Conservation (phyloP, 2,888 invertebrate species). For the Nymphalis polychloros region DNA sequence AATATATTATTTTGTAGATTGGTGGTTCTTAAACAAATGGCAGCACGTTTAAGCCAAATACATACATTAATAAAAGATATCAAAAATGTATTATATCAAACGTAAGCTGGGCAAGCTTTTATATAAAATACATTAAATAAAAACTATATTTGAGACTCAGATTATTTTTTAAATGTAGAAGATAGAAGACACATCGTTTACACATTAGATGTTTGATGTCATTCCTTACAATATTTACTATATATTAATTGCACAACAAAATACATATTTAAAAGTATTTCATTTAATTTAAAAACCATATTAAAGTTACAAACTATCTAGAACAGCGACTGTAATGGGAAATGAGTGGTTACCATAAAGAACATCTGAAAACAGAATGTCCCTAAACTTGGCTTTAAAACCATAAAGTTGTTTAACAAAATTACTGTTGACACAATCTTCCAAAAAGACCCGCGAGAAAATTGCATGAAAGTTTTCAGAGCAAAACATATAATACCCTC, state of each 20-base stretch:
- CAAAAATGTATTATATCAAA: too few relatives aligned
- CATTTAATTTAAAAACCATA: not conserved
- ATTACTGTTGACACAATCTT: conserved; percentile 37
- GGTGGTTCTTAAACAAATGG: too few relatives aligned
- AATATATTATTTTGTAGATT: too few relatives aligned
- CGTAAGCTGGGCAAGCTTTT: too few relatives aligned
- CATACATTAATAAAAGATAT: too few relatives aligned
- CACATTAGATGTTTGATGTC: too few relatives aligned
- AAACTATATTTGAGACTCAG: too few relatives aligned
- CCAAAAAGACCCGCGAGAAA: conserved; percentile 37
- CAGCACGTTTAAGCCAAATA: too few relatives aligned
- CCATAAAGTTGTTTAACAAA: conserved; percentile 33
- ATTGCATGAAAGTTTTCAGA: conserved; percentile 36
- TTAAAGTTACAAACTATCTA: not conserved
- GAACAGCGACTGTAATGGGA: not conserved
- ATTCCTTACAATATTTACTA: too few relatives aligned
- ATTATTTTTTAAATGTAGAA: too few relatives aligned
- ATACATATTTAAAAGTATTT: not conserved
- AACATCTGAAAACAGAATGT: conserved; percentile 3
- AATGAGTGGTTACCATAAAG: conserved; percentile 8
- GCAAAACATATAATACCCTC: conserved; percentile 35
- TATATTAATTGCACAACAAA: not conserved
- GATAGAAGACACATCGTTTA: too few relatives aligned
- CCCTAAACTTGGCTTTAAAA: conserved; percentile 21
- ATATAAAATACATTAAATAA: too few relatives aligned